A percentile compares a stretch with the other conserved stretches of the same genome.
Evolutionary conservation across 2,113 vertebrate genomes (phyloP).

Genomic region (Gobio gobio): DNA sequence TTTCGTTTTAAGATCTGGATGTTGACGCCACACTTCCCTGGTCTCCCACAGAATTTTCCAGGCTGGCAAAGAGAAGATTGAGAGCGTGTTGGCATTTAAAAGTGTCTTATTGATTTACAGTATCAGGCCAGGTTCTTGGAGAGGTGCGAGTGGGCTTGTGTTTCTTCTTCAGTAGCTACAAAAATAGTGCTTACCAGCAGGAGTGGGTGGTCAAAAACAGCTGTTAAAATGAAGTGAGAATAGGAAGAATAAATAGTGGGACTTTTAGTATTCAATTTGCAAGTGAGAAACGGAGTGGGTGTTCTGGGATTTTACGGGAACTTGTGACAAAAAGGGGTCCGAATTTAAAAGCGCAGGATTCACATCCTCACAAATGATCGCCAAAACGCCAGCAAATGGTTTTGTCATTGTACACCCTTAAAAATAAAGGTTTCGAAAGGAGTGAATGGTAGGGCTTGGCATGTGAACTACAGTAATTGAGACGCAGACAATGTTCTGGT

Average conservation of each 20-base stretch:
- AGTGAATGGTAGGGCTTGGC: slow-evolving; percentile 1
- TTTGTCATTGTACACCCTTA: neutral
- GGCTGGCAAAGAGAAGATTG: neutral
- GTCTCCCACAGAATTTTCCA: slow-evolving; percentile 4
- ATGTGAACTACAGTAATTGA: neutral
- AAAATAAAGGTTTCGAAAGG: neutral
- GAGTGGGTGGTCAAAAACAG: slow-evolving; percentile 29
- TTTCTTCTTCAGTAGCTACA: slow-evolving; percentile 41
- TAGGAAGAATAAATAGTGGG: slow-evolving; percentile 36
- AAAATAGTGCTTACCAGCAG: slow-evolving; percentile 40
- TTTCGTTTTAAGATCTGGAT: slow-evolving; percentile 16
- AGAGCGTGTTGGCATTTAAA: slow-evolving; percentile 26
- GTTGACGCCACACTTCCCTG: neutral
- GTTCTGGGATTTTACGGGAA: slow-evolving; percentile 14
- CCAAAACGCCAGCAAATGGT: neutral
- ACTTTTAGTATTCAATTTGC: slow-evolving; percentile 6
- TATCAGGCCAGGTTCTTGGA: slow-evolving; percentile 35
- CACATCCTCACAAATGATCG: slow-evolving; percentile 29
- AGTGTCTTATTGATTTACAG: slow-evolving; percentile 50
- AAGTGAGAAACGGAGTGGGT: slow-evolving; percentile 22
- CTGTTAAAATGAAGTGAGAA: slow-evolving; percentile 43
- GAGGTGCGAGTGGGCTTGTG: slow-evolving; percentile 40
- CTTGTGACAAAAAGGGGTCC: neutral
- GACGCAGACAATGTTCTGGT: neutral
- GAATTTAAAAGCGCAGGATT: neutral